phyloP scores from a whole-genome alignment of 2,113 vertebrate species.

The Rhinolophus ferrumequinum region DNA sequence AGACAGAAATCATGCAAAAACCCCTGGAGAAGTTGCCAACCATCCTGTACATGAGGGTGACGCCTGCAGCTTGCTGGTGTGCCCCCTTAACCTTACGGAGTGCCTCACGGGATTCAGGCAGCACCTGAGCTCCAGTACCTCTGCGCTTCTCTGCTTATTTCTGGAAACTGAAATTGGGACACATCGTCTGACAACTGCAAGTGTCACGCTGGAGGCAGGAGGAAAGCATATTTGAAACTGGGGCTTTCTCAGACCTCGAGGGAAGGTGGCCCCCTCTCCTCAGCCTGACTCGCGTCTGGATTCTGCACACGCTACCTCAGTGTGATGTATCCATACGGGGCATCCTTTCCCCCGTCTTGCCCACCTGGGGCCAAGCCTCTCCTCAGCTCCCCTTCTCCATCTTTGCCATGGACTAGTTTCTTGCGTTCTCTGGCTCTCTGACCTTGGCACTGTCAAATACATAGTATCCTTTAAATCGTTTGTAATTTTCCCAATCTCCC shows the following conservation, averaged over 20 bases:
- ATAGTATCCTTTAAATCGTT: not conserved
- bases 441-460: not conserved
- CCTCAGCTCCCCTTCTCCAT: not conserved
- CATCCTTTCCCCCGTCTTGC: not conserved
- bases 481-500: not conserved
- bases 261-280: not conserved
- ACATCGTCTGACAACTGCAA: not conserved
- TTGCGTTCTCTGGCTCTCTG: not conserved
- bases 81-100: not conserved
- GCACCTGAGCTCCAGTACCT: not conserved
- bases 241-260: not conserved
- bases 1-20: not conserved
- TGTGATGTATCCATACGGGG: accelerated
- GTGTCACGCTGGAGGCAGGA: constrained; percentile 8
- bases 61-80: accelerated
- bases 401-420: not conserved
- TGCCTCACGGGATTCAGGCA: not conserved
- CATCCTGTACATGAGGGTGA: not conserved
- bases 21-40: not conserved
- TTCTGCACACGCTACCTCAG: not conserved
- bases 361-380: too few relatives aligned
- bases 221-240: not conserved
- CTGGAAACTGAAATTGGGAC: constrained; percentile 65
- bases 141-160: constrained; percentile 42
- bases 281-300: not conserved